Conservation (phyloP, 2,797 vertebrate genomes). For the Neopelma chrysocephalum region DNA sequence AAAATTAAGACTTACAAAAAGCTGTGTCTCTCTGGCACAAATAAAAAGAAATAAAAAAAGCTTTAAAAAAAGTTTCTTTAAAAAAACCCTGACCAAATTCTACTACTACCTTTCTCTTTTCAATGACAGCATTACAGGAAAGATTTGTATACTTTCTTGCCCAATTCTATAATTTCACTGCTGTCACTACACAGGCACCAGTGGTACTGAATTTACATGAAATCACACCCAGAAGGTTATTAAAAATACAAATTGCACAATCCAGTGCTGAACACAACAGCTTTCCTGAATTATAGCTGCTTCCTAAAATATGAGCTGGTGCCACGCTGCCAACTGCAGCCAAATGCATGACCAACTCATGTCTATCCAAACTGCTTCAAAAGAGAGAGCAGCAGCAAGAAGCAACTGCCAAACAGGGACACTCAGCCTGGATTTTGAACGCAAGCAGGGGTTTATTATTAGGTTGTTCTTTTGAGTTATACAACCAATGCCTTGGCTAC, state of each 20-base stretch:
- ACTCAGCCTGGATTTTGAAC: background rate
- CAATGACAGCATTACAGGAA: background rate
- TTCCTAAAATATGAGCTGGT: background rate
- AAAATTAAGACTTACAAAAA: background rate
- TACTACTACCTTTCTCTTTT: background rate
- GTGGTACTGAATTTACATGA: background rate
- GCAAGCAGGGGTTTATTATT: background rate
- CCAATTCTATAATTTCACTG: background rate
- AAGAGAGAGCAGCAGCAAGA: background rate
- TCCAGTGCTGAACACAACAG: background rate
- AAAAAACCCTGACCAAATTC: background rate
- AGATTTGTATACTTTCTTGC: background rate
- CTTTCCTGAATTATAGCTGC: background rate
- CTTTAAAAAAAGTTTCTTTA: background rate
- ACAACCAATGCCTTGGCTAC: background rate
- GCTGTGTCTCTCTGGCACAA: background rate
- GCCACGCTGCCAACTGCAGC: background rate
- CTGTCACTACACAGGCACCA: background rate
- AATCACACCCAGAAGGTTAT: background rate
- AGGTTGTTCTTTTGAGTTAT: constrained; percentile 4
- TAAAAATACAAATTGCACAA: background rate
- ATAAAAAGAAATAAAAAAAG: rapidly evolving
- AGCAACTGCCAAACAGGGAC: background rate
- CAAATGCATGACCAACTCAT: background rate
- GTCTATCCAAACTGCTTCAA: background rate